phyloP scores from a whole-genome alignment of 2,797 vertebrate genomes.

The Lutjanus argentimaculatus region DNA sequence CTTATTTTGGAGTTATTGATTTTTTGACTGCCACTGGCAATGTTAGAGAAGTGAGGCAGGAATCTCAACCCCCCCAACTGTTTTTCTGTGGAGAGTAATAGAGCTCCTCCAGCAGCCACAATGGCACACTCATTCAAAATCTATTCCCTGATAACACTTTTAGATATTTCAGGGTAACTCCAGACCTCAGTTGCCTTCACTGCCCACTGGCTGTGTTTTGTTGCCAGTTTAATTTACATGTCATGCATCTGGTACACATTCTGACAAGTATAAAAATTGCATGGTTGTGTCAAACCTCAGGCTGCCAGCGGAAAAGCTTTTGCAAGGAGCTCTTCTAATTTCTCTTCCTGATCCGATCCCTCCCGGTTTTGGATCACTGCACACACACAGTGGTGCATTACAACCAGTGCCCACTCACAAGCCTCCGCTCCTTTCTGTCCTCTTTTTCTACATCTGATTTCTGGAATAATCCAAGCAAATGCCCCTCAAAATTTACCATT shows the following conservation, averaged over 20 bases:
- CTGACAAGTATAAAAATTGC: constrained; percentile 80
- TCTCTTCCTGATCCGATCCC: constrained; percentile 70
- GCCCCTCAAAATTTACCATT: constrained; percentile 10
- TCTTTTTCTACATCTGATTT: constrained; percentile 40
- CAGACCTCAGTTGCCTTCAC: constrained; percentile 58
- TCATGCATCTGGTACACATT: constrained; percentile 74
- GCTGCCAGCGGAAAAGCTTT: constrained; percentile 65
- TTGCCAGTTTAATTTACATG: constrained; percentile 83
- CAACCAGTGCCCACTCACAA: constrained; percentile 52
- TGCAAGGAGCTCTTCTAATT: constrained; percentile 55
- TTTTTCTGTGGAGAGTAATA: constrained; percentile 40
- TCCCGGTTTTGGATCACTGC: constrained; percentile 73
- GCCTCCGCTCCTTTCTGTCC: constrained; percentile 24
- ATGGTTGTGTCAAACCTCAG: constrained; percentile 74
- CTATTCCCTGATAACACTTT: constrained; percentile 57
- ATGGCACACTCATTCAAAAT: constrained; percentile 48
- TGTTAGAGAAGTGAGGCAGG: constrained; percentile 61
- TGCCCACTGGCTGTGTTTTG: constrained; percentile 70
- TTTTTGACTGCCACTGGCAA: constrained; percentile 64
- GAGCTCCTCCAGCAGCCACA: constrained; percentile 54
- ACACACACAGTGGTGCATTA: constrained; percentile 58
- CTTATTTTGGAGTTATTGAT: constrained; percentile 77
- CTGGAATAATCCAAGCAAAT: constrained; percentile 59
- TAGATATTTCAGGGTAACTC: constrained; percentile 65
- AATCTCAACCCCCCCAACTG: constrained; percentile 44